Evolutionary conservation across 2,113 vertebrate species (phyloP), one percentile per base, ranked within the genome.

Genomic region (Callopanchax toddi): DNA sequence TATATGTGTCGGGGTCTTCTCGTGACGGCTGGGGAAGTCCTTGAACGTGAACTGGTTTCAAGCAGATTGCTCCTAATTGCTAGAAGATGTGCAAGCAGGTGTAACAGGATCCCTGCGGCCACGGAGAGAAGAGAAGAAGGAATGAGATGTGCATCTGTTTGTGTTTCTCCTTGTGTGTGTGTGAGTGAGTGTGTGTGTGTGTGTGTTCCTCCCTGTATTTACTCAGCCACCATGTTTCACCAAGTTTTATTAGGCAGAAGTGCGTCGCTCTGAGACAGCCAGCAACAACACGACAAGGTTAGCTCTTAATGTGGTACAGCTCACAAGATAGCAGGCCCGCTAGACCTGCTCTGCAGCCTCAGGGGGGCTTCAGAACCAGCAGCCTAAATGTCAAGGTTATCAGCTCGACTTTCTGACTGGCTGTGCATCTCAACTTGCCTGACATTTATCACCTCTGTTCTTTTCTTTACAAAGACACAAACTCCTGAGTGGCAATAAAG

Each of bases 41-140:
- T 95, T 94, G 93, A 94, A 93, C 90, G 91, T 93, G 91, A 94
- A 95, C 93, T 89, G 92, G 92, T 93, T 95, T 92, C 87, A 88
- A 90, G 89, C 94, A 95, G 95, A 96, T 95, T 94, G 93, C 74
- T 93, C 92, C 91, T 97, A 96, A 97, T 96, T 96, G 94, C 93
- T 91, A 89, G 93, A 94, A 96, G 94, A 95, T 95, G 94, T 96
- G 94, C 92, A 84, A 89, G 93, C 94, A 95, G 93, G 95, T 96
- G 96, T 94, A 96, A 95, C 91, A 64, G 5, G 93, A 95, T 94
- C 95, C 93, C 91, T 48, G 48, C 60, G 91, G 94, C 93, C 93
- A 92, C 90, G 91, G 22, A 22, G 43, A 72, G 53, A 52, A 86
- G 17, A 91, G 78, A 83, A 91, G 65, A 60, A 39, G 48, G 61